These are phyloP conservation scores for Drosophila lacicola DNA, from an alignment of 2,888 invertebrate species.

Conservation along the genomic window DNA sequence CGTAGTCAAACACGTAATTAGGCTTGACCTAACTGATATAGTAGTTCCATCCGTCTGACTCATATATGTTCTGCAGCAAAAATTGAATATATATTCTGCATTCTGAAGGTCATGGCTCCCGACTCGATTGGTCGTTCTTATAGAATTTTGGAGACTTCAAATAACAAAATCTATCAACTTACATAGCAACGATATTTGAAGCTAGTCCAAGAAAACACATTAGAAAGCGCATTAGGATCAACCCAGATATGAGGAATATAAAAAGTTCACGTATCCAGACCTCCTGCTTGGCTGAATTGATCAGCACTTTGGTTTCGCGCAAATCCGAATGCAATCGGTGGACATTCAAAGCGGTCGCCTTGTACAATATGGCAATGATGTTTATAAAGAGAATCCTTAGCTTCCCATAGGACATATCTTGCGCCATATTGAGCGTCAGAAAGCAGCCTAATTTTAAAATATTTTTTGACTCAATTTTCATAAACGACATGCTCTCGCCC, in stretches of 20 bases:
- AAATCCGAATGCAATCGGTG: slow-evolving; percentile 72
- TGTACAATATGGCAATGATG: slow-evolving; percentile 72
- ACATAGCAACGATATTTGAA: slow-evolving; percentile 83
- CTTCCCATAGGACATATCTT: slow-evolving; percentile 52
- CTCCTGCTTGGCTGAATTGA: slow-evolving; percentile 52
- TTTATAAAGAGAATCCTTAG: slow-evolving; percentile 77
- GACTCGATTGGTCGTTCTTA: too few relatives aligned
- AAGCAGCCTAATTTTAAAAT: slow-evolving; percentile 6
- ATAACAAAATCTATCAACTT: slow-evolving; percentile 42
- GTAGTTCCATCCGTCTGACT: neutral
- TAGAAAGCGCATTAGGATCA: slow-evolving; percentile 75
- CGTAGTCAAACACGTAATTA: neutral
- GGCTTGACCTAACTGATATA: neutral
- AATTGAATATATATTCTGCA: too few relatives aligned
- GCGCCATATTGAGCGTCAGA: slow-evolving; percentile 31
- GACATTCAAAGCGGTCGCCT: slow-evolving; percentile 75
- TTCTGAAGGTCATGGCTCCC: too few relatives aligned
- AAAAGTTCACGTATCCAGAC: slow-evolving; percentile 68
- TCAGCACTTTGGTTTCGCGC: slow-evolving; percentile 54
- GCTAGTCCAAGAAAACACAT: slow-evolving; percentile 77
- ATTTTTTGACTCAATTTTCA: slow-evolving; percentile 18
- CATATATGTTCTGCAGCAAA: too few relatives aligned
- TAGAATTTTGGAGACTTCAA: too few relatives aligned
- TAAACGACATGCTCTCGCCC: slow-evolving; percentile 7
- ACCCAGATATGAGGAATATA: slow-evolving; percentile 66